A percentile compares a stretch with the other conserved stretches of the same genome.
Conservation (phyloP, 2,888 invertebrate genomes). For the Stomorhina lunata region DNA sequence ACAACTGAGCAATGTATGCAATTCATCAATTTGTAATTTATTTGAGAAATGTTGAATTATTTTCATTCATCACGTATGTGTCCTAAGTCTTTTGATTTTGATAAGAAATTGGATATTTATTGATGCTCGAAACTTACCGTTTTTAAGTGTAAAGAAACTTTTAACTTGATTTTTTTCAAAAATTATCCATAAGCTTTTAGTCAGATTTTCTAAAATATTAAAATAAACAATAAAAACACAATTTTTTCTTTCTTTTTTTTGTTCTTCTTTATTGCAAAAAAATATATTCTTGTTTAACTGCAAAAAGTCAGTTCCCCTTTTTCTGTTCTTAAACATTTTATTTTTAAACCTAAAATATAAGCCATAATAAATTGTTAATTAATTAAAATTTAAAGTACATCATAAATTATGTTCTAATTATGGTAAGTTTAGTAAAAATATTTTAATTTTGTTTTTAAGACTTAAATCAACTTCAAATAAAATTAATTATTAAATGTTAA, state of each 20-base stretch:
- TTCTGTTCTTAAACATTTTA: neutral
- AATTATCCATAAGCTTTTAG: too few relatives aligned
- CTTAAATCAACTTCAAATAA: conserved; percentile 10
- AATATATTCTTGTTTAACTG: conserved; percentile 17
- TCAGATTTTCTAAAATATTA: too few relatives aligned
- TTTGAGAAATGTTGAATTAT: too few relatives aligned
- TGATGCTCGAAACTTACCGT: too few relatives aligned
- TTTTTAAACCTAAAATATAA: conserved; percentile 38
- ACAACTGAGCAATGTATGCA: too few relatives aligned
- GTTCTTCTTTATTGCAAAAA: conserved; percentile 35
- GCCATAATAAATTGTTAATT: conserved; percentile 39
- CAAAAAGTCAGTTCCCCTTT: neutral
- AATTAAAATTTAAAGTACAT: conserved; percentile 39
- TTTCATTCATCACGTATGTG: too few relatives aligned
- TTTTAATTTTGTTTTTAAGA: neutral
- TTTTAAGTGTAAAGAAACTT: too few relatives aligned
- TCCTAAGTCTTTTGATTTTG: too few relatives aligned
- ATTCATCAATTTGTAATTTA: too few relatives aligned
- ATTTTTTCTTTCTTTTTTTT: neutral
- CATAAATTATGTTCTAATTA: conserved; percentile 36
- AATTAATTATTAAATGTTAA: conserved; percentile 29
- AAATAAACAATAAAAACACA: too few relatives aligned
- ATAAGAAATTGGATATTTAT: too few relatives aligned
- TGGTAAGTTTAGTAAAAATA: conserved; percentile 28
- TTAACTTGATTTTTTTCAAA: too few relatives aligned